A percentile compares a stretch with the other conserved stretches of the same genome.
These are phyloP conservation scores for Orthonyx spaldingii DNA, from an alignment of 2,113 vertebrate genomes.

Conservation along the genomic window DNA sequence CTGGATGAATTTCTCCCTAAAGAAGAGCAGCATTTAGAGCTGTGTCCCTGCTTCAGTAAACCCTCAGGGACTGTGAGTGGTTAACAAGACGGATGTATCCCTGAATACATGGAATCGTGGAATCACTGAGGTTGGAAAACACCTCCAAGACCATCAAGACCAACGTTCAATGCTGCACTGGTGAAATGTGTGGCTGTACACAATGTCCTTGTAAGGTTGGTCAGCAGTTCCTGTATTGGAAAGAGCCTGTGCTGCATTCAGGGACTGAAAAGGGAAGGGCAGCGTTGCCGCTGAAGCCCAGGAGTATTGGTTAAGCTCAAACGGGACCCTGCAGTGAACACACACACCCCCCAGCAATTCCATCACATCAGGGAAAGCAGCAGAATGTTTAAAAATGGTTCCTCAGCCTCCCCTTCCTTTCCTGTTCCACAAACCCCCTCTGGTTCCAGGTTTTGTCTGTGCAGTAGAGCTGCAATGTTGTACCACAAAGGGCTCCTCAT, in stretches of 20 bases:
- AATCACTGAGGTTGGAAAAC: no score
- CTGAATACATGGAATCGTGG: neutral
- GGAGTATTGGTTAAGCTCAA: neutral
- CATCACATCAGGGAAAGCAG: neutral
- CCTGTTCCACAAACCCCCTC: neutral
- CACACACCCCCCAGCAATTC: neutral
- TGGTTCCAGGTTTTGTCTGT: neutral
- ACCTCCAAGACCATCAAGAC: neutral
- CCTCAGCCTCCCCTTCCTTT: neutral
- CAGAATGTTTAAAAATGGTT: neutral
- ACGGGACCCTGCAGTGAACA: neutral
- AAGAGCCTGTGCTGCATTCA: neutral
- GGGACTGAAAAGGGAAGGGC: neutral
- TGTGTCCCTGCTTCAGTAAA: neutral
- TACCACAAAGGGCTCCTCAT: neutral
- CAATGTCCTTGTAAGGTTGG: neutral
- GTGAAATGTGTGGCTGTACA: neutral
- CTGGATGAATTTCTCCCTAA: neutral
- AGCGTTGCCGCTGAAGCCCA: neutral
- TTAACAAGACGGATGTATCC: neutral
- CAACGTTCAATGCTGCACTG: neutral
- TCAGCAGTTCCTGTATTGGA: neutral
- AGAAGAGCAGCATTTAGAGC: neutral
- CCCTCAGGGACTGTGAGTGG: neutral
- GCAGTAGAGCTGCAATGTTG: neutral